These are phyloP conservation scores for Drosophila aldrichi DNA, from an alignment of 2,888 invertebrate genomes.

Conservation along the genomic window DNA sequence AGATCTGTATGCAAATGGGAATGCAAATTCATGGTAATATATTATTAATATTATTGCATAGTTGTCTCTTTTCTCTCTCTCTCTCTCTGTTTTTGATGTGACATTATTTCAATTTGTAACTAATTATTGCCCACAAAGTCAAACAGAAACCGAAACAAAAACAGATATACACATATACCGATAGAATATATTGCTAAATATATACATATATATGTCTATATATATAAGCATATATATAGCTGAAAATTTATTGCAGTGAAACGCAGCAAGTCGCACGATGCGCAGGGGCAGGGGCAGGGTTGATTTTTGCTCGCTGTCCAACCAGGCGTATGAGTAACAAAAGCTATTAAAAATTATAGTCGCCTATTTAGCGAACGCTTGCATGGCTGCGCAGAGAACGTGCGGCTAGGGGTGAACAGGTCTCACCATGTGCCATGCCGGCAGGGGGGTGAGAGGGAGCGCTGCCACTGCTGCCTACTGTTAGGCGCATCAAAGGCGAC, in stretches of 20 bases:
- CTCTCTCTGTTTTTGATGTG: conserved; percentile 28
- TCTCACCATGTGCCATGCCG: too few species aligned
- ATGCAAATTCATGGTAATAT: conserved; percentile 32
- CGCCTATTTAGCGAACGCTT: conserved; percentile 54
- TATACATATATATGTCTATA: conserved; percentile 7
- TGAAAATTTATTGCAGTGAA: conserved; percentile 57
- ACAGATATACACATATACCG: conserved; percentile 1
- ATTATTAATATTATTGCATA: conserved; percentile 4
- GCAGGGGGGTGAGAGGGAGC: background rate
- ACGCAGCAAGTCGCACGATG: conserved; percentile 38
- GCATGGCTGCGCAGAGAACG: background rate
- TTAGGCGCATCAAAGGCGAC: conserved; percentile 68
- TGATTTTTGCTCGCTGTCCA: background rate
- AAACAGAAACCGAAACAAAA: conserved; percentile 15
- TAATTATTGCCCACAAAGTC: conserved; percentile 70
- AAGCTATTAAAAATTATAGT: conserved; percentile 70
- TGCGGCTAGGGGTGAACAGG: too few species aligned
- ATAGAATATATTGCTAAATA: background rate
- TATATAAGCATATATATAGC: conserved; percentile 18
- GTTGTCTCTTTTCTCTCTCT: background rate
- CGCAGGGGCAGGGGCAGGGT: conserved; percentile 3
- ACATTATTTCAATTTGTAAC: conserved; percentile 60
- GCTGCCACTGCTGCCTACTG: conserved; percentile 54
- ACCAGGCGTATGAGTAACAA: conserved; percentile 65
- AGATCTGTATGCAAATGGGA: conserved; percentile 66